phyloP scores from a whole-genome alignment of 2,797 vertebrate genomes.

The Pseudomugil tenellus region DNA sequence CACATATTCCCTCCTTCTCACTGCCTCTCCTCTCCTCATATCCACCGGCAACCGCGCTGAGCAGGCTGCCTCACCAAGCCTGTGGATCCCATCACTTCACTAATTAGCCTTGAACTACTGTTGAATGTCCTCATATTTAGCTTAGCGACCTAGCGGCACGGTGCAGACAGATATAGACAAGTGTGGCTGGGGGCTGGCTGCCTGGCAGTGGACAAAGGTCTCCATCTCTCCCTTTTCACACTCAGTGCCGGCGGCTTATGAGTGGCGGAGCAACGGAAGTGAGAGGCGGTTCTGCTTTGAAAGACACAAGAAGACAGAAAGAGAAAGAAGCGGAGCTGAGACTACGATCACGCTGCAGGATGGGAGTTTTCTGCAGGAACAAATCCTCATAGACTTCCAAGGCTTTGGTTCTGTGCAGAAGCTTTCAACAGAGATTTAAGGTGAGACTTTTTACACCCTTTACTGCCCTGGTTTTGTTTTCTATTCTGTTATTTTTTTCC shows the following conservation, averaged over 20 bases:
- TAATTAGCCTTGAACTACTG: constrained; percentile 79
- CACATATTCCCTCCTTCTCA: constrained; percentile 9
- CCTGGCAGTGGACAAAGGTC: constrained; percentile 59
- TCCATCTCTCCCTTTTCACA: constrained; percentile 64
- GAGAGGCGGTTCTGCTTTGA: constrained; percentile 67
- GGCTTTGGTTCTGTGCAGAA: constrained; percentile 45
- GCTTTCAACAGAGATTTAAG: constrained; percentile 60
- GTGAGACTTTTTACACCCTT: constrained; percentile 62
- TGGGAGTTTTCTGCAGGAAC: constrained; percentile 61
- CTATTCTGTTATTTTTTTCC: constrained; percentile 13
- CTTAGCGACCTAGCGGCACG: constrained; percentile 63
- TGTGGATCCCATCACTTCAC: constrained; percentile 71
- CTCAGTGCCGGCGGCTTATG: constrained; percentile 61
- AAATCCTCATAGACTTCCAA: constrained; percentile 49
- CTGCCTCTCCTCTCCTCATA: constrained; percentile 40
- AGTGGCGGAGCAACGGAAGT: constrained; percentile 62
- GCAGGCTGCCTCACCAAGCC: constrained; percentile 57
- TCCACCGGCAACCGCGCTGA: constrained; percentile 58
- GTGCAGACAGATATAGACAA: constrained; percentile 69
- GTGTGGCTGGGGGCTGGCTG: constrained; percentile 62
- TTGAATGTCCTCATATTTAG: constrained; percentile 76
- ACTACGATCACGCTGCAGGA: constrained; percentile 53
- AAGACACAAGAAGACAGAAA: constrained; percentile 48
- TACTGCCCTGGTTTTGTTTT: neutral
- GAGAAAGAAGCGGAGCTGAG: constrained; percentile 39